Conservation (phyloP, 2,797 vertebrate species). For the Nasua narica region DNA sequence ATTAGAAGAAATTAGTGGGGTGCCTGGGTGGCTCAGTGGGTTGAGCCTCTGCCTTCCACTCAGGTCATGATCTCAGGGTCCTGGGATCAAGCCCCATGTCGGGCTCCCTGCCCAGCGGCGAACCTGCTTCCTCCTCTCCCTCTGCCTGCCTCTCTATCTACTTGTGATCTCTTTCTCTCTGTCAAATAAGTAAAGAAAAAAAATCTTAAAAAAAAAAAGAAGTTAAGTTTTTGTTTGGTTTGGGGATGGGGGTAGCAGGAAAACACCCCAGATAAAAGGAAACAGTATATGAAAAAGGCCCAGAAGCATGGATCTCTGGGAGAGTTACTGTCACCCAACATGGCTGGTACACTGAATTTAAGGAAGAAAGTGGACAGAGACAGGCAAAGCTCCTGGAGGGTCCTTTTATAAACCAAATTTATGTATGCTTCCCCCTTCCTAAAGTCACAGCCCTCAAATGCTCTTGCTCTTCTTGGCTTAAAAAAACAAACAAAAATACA, state of each 20-base stretch:
- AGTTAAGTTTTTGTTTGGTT: not conserved
- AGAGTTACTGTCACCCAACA: not conserved
- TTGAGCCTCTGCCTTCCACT: too few species aligned
- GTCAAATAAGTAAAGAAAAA: too few species aligned
- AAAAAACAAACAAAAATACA: not conserved
- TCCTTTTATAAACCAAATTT: not conserved
- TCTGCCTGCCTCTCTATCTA: too few species aligned
- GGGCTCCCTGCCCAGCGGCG: too few species aligned
- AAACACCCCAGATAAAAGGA: not conserved
- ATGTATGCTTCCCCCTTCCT: not conserved
- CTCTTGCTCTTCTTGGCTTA: not conserved
- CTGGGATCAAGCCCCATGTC: too few species aligned
- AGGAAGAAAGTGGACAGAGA: not conserved
- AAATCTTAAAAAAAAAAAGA: too few species aligned
- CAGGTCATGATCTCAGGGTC: too few species aligned
- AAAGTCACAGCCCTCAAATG: not conserved
- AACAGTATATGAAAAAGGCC: not conserved
- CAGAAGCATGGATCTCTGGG: not conserved
- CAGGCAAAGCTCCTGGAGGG: not conserved
- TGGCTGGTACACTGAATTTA: not conserved
- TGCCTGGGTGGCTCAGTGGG: too few species aligned
- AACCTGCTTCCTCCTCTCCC: too few species aligned
- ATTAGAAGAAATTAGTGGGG: not conserved
- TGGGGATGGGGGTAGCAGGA: not conserved
- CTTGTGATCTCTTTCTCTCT: too few species aligned